Evolutionary conservation across 2,797 vertebrate species (phyloP).

Genomic region (Erpetoichthys calabaricus): DNA sequence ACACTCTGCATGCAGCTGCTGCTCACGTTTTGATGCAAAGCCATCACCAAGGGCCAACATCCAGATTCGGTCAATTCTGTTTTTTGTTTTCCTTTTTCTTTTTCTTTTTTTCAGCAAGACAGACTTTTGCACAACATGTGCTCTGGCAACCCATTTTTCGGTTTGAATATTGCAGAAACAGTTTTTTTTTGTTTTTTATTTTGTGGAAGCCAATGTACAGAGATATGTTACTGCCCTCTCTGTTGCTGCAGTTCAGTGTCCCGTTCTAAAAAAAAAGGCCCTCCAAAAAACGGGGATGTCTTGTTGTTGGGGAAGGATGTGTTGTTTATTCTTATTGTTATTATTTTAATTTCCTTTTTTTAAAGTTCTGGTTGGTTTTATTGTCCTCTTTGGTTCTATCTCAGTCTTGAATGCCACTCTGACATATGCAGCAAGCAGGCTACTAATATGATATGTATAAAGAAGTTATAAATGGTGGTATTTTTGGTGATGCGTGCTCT

Average conservation of each 20-base stretch:
- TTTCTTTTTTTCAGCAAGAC: conserved; percentile 35
- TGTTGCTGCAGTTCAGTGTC: conserved; percentile 2
- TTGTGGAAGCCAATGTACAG: conserved; percentile 7
- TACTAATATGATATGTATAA: conserved; percentile 20
- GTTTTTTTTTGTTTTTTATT: conserved; percentile 6
- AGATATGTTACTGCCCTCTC: conserved; percentile 8
- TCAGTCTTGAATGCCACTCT: conserved; percentile 12
- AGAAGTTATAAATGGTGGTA: conserved; percentile 25
- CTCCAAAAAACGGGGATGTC: too few relatives aligned
- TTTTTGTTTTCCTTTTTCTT: conserved; percentile 9
- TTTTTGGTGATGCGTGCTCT: conserved; percentile 29
- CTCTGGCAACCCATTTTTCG: conserved; percentile 40
- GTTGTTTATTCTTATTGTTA: conserved; percentile 3
- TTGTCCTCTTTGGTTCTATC: conserved; percentile 32
- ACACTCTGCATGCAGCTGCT: conserved; percentile 62
- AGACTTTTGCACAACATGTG: conserved; percentile 48
- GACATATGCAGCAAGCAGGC: conserved; percentile 12
- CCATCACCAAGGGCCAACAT: conserved; percentile 37
- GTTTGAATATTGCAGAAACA: conserved; percentile 30
- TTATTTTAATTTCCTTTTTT: conserved; percentile 11
- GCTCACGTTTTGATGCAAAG: conserved; percentile 80
- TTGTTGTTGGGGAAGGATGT: too few relatives aligned
- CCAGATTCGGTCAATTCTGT: conserved; percentile 26
- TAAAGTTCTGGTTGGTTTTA: conserved; percentile 27
- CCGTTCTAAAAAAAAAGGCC: neutral